These are phyloP conservation scores for Diploscapter pachys DNA, from an alignment of 1,140 invertebrate genomes.

Conservation along the genomic window DNA sequence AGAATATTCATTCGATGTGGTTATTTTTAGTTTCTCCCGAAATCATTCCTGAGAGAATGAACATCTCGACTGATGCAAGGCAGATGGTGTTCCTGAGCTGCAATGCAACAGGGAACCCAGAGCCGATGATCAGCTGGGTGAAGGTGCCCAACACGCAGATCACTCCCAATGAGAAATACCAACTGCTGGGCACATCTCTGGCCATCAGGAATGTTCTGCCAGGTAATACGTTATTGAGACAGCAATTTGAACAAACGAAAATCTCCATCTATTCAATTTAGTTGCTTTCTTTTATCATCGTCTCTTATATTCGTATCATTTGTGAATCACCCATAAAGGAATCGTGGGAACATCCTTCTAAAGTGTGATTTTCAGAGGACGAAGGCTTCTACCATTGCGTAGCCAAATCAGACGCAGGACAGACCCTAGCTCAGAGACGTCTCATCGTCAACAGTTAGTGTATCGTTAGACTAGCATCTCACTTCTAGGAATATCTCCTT, in stretches of 20 bases:
- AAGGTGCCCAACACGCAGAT: constrained; percentile 47
- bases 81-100: constrained; percentile 51
- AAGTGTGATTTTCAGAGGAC: constrained; percentile 64
- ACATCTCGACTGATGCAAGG: constrained; percentile 42
- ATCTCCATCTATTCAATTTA: neutral
- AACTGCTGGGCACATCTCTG: constrained; percentile 61
- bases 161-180: constrained; percentile 47
- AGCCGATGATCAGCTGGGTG: constrained; percentile 58
- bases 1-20: neutral
- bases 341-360: neutral
- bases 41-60: constrained; percentile 43
- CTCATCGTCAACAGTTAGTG: constrained; percentile 43
- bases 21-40: constrained; percentile 43
- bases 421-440: constrained; percentile 42
- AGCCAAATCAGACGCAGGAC: constrained; percentile 74
- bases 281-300: no score
- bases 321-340: neutral
- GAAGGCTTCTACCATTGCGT: constrained; percentile 77
- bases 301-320: no score
- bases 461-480: neutral
- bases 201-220: constrained; percentile 74
- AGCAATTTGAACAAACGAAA: neutral
- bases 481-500: no score
- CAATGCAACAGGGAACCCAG: constrained; percentile 58
- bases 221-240: neutral